Conservation (phyloP, 35 echinoderm and acorn worm species). For the Diadema setosum region DNA sequence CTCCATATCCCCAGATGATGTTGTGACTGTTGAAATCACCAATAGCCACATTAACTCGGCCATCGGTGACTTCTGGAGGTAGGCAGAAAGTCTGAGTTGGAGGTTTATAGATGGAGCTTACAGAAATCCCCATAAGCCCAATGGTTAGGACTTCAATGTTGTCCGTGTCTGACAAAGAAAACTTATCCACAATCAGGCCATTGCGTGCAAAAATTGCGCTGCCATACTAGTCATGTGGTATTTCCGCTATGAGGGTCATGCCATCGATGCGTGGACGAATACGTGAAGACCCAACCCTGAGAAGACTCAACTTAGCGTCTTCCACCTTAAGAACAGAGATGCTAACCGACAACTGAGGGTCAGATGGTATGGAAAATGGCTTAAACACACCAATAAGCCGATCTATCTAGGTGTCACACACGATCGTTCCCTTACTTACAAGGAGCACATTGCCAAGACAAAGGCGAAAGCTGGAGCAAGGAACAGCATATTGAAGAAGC, state of each 20-base stretch:
- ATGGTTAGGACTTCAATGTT: conserved; percentile 12
- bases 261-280: too few species aligned
- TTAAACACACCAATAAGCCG: too few species aligned
- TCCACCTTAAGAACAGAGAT: too few species aligned
- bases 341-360: too few species aligned
- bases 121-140: neutral
- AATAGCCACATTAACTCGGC: neutral
- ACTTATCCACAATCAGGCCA: neutral
- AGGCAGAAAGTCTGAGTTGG: neutral
- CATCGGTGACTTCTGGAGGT: neutral
- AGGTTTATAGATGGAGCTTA: neutral
- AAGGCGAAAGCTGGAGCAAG: too few species aligned
- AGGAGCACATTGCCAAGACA: too few species aligned
- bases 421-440: too few species aligned
- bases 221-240: conserved; percentile 6
- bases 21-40: conserved; percentile 17
- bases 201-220: neutral
- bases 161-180: neutral
- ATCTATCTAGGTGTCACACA: too few species aligned
- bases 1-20: neutral
- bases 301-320: too few species aligned
- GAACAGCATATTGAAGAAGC: too few species aligned
- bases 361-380: too few species aligned
- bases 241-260: neutral
- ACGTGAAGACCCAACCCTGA: too few species aligned